A percentile compares a stretch with the other conserved stretches of the same genome.
Evolutionary conservation across 2,113 vertebrate species (phyloP).

Genomic region (Pseudorectes ferrugineus): DNA sequence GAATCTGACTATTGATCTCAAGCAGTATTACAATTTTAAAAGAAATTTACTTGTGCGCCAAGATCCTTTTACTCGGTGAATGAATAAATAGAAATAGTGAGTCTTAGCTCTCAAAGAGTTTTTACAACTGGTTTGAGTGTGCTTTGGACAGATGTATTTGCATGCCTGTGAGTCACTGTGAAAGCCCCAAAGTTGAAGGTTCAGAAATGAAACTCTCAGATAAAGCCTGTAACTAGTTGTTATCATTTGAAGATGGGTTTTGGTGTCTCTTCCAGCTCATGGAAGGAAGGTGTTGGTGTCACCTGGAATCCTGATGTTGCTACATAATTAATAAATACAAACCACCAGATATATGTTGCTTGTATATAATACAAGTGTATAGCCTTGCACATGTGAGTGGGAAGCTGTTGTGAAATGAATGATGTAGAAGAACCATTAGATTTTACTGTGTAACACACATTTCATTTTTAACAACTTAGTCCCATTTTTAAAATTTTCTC

Average conservation of each 20-base stretch:
- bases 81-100: background rate
- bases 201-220: background rate
- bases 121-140: background rate
- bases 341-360: background rate
- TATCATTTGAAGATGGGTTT: background rate
- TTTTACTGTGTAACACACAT: background rate
- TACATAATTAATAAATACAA: background rate
- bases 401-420: background rate
- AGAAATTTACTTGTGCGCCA: background rate
- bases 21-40: background rate
- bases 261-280: background rate
- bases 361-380: background rate
- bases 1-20: background rate
- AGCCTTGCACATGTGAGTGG: background rate
- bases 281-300: background rate
- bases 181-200: background rate
- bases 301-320: background rate
- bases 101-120: background rate
- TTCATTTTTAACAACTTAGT: background rate
- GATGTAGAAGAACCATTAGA: background rate
- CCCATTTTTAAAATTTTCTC: background rate
- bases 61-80: background rate
- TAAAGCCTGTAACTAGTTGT: background rate
- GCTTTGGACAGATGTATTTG: background rate
- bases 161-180: background rate